These are phyloP conservation scores for Monodelphis domestica DNA, from an alignment of 2,797 vertebrate species.

Conservation along the genomic window DNA sequence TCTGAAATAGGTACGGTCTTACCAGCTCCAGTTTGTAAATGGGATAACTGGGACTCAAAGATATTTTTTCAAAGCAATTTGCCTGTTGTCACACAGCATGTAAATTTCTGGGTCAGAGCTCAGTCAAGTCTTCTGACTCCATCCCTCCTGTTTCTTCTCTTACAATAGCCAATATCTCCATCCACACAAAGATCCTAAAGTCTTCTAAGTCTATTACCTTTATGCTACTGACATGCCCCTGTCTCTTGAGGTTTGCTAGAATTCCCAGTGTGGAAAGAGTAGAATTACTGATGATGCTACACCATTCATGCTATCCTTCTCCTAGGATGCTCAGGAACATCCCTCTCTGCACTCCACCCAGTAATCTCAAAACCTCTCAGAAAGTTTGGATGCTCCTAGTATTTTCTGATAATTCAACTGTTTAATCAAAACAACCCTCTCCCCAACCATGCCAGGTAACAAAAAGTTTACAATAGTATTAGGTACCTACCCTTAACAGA, in stretches of 20 bases:
- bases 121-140: too few species aligned
- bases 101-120: too few species aligned
- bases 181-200: not conserved
- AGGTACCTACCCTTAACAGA: slow-evolving; percentile 3
- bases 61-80: too few species aligned
- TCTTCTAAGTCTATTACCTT: not conserved
- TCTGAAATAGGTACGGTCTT: too few species aligned
- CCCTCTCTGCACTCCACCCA: not conserved
- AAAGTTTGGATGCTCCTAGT: not conserved
- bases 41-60: too few species aligned
- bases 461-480: not conserved
- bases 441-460: not conserved
- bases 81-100: too few species aligned
- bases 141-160: not conserved
- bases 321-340: too few species aligned
- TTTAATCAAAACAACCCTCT: not conserved
- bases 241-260: not conserved
- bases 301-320: too few species aligned
- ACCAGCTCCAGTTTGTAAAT: too few species aligned
- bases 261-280: not conserved
- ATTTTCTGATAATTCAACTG: not conserved
- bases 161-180: not conserved
- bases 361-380: not conserved
- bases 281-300: not conserved
- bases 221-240: not conserved